These are phyloP conservation scores for Sweltsa coloradensis DNA, from an alignment of 1,140 invertebrate genomes.

Conservation along the genomic window DNA sequence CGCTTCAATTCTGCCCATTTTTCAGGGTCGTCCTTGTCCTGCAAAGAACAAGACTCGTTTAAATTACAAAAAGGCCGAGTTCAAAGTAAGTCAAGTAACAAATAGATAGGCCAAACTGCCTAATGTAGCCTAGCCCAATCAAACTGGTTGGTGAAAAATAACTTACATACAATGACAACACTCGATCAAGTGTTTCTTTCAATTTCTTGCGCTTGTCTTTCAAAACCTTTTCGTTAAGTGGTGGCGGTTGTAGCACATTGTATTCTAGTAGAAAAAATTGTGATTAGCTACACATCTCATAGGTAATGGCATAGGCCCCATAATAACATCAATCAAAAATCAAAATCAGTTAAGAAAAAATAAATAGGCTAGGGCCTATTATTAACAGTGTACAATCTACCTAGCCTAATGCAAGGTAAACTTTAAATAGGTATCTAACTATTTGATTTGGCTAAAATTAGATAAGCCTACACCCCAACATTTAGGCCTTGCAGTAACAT, in stretches of 20 bases:
- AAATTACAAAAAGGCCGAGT: slow-evolving; percentile 1
- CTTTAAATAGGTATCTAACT: too few species aligned
- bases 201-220: slow-evolving; percentile 94
- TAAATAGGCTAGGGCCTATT: too few species aligned
- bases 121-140: too few species aligned
- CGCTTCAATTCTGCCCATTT: slow-evolving; percentile 84
- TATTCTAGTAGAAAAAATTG: slow-evolving; percentile 56
- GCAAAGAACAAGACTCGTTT: slow-evolving; percentile 22
- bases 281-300: neutral
- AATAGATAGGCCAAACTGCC: too few species aligned
- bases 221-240: slow-evolving; percentile 90
- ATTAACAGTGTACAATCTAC: too few species aligned
- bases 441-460: too few species aligned
- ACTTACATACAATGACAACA: slow-evolving; percentile 94
- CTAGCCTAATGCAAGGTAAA: too few species aligned
- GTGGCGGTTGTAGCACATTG: slow-evolving; percentile 85
- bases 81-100: neutral
- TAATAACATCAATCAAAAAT: too few species aligned
- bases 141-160: too few species aligned
- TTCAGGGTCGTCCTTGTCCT: slow-evolving; percentile 94
- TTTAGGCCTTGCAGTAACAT: too few species aligned
- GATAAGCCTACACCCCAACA: too few species aligned
- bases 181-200: slow-evolving; percentile 87
- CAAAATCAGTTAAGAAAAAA: too few species aligned
- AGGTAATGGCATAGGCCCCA: neutral